Base-by-base conservation (phyloP, 2,113 vertebrate genomes). In the Serinus canaria region DNA sequence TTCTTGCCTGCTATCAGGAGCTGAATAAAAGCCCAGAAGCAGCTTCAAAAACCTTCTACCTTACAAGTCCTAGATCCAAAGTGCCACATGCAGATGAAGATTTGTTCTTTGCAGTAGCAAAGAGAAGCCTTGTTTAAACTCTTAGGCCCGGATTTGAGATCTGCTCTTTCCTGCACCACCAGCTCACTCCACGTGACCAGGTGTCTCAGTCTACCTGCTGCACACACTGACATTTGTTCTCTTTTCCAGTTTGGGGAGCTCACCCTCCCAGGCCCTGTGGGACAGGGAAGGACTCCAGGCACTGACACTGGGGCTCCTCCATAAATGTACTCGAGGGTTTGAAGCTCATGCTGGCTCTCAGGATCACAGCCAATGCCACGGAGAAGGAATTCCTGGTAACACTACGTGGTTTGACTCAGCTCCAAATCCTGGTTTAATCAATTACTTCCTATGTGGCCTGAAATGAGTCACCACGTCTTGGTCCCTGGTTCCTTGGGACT, bases 191-290 rank as follows among this genome's bases (percentile, higher is more conserved):
- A 8, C 12, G 5, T 2, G 11, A 47, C 37, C 50, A 24, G 2
- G 0, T 15, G 25, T 23, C 59, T 74, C 67, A 10, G 50, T 15
- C 31, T 10, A 22, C 50, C 75, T 66, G 56, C 74, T 74, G 52
- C 33, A 55, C 0, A 56, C 50, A 6, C 31, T 5, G n/a, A 53
- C 0, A 0, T 16, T 63, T 6, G 15, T 21, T 43, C 70, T 59
- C 74, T 33, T 72, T 11, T n/a, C 39, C 63, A 41, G 28, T 19
- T 9, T 43, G 41, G 43, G 67, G 24, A 75, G 11, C 17, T 86
- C 30, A 62, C 13, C 3, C 30, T 68, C 25, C 55, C 2, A 5
- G 88, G 66, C 39, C 41, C 66, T 23, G 31, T 0, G 3, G 60
- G 37, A 46, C 49, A 41, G 35, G 33, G 41, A 44, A 52, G 21